These are phyloP conservation scores for Pteropus rufus DNA, from an alignment of 2,797 vertebrate species.

Conservation along the genomic window DNA sequence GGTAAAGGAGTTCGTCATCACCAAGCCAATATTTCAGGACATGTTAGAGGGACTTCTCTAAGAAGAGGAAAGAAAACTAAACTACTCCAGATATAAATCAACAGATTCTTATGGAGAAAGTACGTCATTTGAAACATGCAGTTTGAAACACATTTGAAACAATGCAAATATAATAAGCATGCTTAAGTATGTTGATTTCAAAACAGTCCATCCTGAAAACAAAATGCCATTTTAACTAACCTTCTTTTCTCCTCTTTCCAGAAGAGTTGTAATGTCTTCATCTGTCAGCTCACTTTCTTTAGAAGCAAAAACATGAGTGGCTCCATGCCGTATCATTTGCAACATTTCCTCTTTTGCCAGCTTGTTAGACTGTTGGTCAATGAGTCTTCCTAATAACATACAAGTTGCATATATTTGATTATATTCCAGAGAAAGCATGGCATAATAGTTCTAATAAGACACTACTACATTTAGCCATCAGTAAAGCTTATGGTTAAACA, in stretches of 20 bases:
- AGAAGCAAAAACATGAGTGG: conserved; percentile 90
- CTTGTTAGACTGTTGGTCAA: conserved; percentile 91
- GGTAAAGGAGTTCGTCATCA: too few relatives aligned
- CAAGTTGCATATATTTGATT: neutral
- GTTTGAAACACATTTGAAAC: neutral
- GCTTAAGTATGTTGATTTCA: neutral
- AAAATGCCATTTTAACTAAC: conserved; percentile 74
- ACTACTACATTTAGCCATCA: neutral
- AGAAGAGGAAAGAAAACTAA: neutral
- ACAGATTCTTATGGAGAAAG: conserved; percentile 4
- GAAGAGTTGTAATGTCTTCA: conserved; percentile 89
- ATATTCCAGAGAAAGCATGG: conserved; percentile 8
- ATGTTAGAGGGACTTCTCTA: too few relatives aligned
- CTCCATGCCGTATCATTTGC: conserved; percentile 92
- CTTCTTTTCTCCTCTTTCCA: conserved; percentile 93
- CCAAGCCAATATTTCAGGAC: too few relatives aligned
- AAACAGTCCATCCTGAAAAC: conserved; percentile 25
- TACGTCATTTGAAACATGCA: neutral
- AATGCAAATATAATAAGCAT: neutral
- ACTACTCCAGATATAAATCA: neutral
- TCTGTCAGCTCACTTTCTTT: conserved; percentile 91
- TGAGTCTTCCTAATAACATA: conserved; percentile 85
- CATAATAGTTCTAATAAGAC: conserved; percentile 11
- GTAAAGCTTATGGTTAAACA: neutral
- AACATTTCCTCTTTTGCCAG: conserved; percentile 92